Evolutionary conservation across 2,113 vertebrate species (phyloP), one percentile per base, ranked within the genome.

Genomic region (Misgurnus mizolepis): DNA sequence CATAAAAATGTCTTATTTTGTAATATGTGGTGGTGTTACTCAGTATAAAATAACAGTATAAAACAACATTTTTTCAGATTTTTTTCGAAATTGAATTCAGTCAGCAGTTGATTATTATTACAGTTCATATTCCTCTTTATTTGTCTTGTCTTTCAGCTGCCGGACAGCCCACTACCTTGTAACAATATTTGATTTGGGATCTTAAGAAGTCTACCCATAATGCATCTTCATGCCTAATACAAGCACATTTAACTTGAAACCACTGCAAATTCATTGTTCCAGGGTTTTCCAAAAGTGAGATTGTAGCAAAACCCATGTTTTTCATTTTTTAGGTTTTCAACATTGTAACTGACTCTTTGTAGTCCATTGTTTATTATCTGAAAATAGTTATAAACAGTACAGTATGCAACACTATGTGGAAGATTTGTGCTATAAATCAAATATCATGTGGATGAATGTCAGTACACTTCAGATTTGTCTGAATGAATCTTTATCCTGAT

Each of bases 81-180:
- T 56, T 3, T 15, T 14, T 2, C 6, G n/a, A 12, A 18, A 4
- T 67, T 73, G 9, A 60, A 43, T 60, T 18, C 39, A 55, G 34
- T 39, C 43, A 14, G 34, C 4, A 34, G 40, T 1, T 11, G 7
- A 40, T 49, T 49, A 11, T 11, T 56, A 56, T 64, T 18, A 7
- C 3, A 53, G 49, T 22, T 0, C 0, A 22, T 22, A 22, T 50
- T 75, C 3, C 12, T 15, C 55, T 55, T 40, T 4, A 8, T 60
- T 12, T 53, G 1, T 47, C 84, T 76, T 84, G 55, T 81, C 70
- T 56, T 87, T 22, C 84, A 99, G 98, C 96, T 86, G 95, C 97
- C 85, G 97, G 98, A 84, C 97, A 98, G 85, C 98, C 98, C 67
- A 99, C 98, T 83, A 98, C 95, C 3, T 95, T 98, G 95, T 99